A percentile compares a stretch with the other conserved stretches of the same genome.
phyloP scores from a whole-genome alignment of 2,888 invertebrate genomes.

The Spatulosminthurus flaviceps region DNA sequence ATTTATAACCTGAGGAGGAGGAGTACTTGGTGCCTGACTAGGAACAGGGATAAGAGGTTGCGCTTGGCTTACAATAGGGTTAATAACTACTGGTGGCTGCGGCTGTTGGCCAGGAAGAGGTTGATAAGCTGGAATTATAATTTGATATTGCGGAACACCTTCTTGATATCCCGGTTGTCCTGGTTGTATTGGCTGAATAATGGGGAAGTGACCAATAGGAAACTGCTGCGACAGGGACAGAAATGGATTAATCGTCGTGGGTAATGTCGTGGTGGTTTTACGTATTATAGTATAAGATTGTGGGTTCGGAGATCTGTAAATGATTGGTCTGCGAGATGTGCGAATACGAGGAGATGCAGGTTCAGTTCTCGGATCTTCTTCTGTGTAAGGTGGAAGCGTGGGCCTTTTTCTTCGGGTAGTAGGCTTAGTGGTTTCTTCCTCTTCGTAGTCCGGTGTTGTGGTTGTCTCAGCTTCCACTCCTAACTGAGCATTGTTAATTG shows the following conservation, averaged over 20 bases:
- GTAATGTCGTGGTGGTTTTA: no score
- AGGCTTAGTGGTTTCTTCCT: conserved; percentile 24
- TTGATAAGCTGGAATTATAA: conserved; percentile 10
- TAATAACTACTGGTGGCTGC: not conserved
- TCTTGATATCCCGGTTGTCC: not conserved
- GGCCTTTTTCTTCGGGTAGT: not conserved
- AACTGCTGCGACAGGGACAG: not conserved
- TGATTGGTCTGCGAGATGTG: not conserved
- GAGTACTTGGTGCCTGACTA: no score
- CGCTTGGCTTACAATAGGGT: not conserved
- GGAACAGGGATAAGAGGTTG: no score
- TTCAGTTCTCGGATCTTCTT: not conserved
- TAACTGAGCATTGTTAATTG: conserved; percentile 34
- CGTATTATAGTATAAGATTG: no score
- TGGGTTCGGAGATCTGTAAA: not conserved
- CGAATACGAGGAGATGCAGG: not conserved
- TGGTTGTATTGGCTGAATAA: not conserved
- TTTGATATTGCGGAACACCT: conserved; percentile 29
- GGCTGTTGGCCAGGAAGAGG: conserved; percentile 21
- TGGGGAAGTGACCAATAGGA: not conserved
- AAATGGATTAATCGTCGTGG: not conserved
- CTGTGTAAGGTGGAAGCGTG: not conserved
- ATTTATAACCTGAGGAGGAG: no score
- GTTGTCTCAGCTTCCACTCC: not conserved
- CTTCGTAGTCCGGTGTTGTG: conserved; percentile 34